Conservation (phyloP, 2,888 invertebrate species). For the Lasioglossum marginatum region DNA sequence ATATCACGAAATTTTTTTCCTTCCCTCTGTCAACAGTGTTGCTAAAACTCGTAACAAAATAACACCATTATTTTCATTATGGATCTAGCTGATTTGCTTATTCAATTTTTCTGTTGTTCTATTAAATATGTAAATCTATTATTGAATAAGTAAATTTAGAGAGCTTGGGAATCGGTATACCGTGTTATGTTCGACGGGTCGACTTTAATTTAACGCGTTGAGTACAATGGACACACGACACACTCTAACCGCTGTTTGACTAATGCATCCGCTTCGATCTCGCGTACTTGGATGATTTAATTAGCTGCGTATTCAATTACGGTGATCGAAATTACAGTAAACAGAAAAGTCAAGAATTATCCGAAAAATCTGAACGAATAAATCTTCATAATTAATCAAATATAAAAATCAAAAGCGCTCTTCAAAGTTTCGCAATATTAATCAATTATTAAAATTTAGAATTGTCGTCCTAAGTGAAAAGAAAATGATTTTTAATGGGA, state of each 20-base stretch:
- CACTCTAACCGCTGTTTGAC: conserved; percentile 23
- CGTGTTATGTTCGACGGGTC: background rate
- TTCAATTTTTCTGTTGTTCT: background rate
- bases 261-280: conserved; percentile 26
- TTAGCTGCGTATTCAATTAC: conserved; percentile 29
- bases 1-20: conserved; percentile 15
- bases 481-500: background rate
- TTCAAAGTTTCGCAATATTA: background rate
- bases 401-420: background rate
- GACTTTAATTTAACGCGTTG: conserved; percentile 22
- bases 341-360: background rate
- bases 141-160: background rate
- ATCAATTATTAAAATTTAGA: background rate
- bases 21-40: background rate
- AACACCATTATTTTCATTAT: background rate
- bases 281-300: conserved; percentile 31
- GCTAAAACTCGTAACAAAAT: background rate
- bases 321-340: background rate
- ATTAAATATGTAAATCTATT: background rate
- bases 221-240: conserved; percentile 20
- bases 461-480: background rate
- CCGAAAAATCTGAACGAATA: background rate
- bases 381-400: background rate
- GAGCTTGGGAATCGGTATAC: background rate
- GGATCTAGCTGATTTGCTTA: background rate